Evolutionary conservation across 2,113 vertebrate species (phyloP).

Genomic region (Mustela lutreola): DNA sequence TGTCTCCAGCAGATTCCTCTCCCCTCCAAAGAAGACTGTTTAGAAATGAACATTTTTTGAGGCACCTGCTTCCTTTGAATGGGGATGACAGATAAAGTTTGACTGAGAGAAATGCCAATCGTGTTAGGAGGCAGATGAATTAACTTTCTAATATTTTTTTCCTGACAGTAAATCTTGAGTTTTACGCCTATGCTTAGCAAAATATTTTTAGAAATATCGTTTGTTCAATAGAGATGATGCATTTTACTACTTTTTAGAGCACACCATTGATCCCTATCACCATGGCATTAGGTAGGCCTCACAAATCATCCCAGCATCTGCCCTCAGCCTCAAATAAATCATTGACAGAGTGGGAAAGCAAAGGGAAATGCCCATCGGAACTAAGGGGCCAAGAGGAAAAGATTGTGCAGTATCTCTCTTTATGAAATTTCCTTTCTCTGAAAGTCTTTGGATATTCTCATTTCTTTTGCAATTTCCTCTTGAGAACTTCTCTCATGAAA

Average conservation of each 20-base stretch:
- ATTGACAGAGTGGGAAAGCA: constrained; percentile 62
- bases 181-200: constrained; percentile 71
- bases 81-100: constrained; percentile 68
- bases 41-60: constrained; percentile 66
- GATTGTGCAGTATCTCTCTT: constrained; percentile 33
- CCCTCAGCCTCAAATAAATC: constrained; percentile 69
- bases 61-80: constrained; percentile 66
- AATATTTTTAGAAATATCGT: constrained; percentile 79
- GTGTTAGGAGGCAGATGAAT: constrained; percentile 63
- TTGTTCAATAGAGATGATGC: constrained; percentile 75
- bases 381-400: constrained; percentile 42
- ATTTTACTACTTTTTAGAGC: constrained; percentile 80
- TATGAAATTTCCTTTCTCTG: constrained; percentile 67
- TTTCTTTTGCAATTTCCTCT: constrained; percentile 62
- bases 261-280: constrained; percentile 77
- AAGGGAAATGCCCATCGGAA: constrained; percentile 63
- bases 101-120: constrained; percentile 71
- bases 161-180: constrained; percentile 71
- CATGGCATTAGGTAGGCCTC: constrained; percentile 43
- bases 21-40: constrained; percentile 42
- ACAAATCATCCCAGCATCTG: constrained; percentile 74
- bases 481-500: constrained; percentile 53
- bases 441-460: constrained; percentile 62
- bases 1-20: constrained; percentile 44
- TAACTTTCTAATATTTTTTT: constrained; percentile 79